Evolutionary conservation across 1,140 invertebrate genomes (phyloP).

Genomic region (Coboldia fuscipes): DNA sequence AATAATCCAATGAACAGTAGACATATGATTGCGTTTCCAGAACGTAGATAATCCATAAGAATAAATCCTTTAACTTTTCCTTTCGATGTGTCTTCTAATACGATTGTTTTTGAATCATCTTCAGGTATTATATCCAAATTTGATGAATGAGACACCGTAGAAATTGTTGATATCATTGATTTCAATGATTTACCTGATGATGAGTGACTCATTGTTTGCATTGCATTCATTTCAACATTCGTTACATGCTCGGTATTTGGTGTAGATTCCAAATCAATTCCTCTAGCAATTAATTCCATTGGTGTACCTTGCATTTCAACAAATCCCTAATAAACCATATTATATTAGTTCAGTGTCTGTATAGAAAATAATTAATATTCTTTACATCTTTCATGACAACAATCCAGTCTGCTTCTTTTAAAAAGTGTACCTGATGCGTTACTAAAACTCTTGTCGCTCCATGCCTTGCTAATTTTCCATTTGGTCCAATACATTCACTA

Average conservation of each 20-base stretch:
- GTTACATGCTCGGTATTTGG: no score
- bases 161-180: no score
- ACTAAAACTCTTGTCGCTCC: conserved; percentile 38
- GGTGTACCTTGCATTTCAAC: conserved; percentile 34
- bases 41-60: conserved; percentile 16
- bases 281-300: conserved; percentile 29
- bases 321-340: conserved; percentile 25
- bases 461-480: conserved; percentile 23
- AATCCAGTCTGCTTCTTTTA: conserved; percentile 41
- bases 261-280: conserved; percentile 39
- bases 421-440: conserved; percentile 57
- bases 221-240: no score
- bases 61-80: neutral
- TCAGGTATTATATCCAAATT: no score
- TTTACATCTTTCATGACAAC: conserved; percentile 37
- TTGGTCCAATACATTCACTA: conserved; percentile 29
- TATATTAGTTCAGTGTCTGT: neutral
- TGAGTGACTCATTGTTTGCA: no score
- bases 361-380: neutral
- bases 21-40: conserved; percentile 11
- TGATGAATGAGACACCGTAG: no score
- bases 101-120: no score
- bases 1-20: conserved; percentile 9
- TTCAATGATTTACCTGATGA: no score
- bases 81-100: conserved; percentile 6